Evolutionary conservation across 2,113 vertebrate genomes (phyloP), one percentile per base, ranked within the genome.

Genomic region (Seriola quinqueradiata): DNA sequence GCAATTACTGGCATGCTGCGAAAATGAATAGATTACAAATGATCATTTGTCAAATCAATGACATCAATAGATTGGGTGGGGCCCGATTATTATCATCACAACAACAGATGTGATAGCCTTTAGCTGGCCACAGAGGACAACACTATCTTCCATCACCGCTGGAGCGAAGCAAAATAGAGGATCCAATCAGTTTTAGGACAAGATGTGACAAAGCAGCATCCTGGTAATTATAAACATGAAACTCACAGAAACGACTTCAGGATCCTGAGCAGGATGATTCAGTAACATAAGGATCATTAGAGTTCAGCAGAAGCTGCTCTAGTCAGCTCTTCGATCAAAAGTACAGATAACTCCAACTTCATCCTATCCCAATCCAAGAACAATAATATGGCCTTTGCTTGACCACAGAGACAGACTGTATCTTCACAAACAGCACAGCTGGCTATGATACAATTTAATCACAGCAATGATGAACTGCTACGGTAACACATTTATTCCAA

Each of bases 201-300:
- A 36, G 34, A 65, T 57, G 89, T 82, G 85, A 92, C 79, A 34
- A 89, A 87, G 77, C 69, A 76, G 81, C 44, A 23, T 36, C 34
- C 55, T 61, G 61, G 82, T 82, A 84, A 89, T 88, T 77, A 82
- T 25, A 89, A 86, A 89, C 73, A 82, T 79, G 54, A 82, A 88
- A 70, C 52, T 54, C 61, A n/a, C 50, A 72, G 32, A 79, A 73
- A 78, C 25, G 3, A 83, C 71, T 79, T 21, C 38, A 75, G 34
- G 55, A 36, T 70, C 36, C 12, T 32, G 71, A 77, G 32, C 58
- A 36, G 23, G 58, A 60, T 19, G 7, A 85, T 58, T 3, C n/a
- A 68, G 42, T 23, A 40, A 52, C 77, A 79, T 77, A 52, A 70
- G 52, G 42, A 90, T 78, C 52, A 57, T 75, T 61, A 70, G 59